Percentiles rank a stretch among this genome's conserved stretches.
These are phyloP conservation scores for Actinia tenebrosa DNA, from an alignment of 64 coral and sea anemone genomes.

Conservation along the genomic window DNA sequence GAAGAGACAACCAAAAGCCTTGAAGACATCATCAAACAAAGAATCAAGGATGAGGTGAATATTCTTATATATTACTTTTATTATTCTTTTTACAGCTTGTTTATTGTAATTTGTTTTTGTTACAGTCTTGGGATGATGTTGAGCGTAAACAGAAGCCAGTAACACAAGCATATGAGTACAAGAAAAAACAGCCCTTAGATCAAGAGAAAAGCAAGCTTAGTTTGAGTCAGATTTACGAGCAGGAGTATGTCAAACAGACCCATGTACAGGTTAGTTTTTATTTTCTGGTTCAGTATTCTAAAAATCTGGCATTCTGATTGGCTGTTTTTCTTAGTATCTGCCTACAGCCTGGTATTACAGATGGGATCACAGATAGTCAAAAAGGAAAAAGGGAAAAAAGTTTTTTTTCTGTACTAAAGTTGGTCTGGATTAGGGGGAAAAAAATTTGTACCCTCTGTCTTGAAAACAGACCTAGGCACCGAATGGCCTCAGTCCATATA, in stretches of 20 bases:
- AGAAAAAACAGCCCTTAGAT: conserved; percentile 79
- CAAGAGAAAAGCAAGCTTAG: conserved; percentile 99
- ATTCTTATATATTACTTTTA: not conserved
- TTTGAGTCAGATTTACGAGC: conserved; percentile 95
- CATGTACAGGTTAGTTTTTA: conserved; percentile 23
- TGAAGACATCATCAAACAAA: conserved; percentile 83
- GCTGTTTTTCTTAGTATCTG: not conserved
- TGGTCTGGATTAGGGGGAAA: too few relatives aligned
- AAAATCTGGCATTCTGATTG: not conserved
- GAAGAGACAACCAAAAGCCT: conserved; percentile 85
- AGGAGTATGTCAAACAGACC: conserved; percentile 91
- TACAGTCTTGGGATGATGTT: conserved; percentile 98
- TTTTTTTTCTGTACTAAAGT: too few relatives aligned
- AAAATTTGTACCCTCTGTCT: too few relatives aligned
- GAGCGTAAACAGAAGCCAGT: conserved; percentile 89
- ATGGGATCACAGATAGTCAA: too few relatives aligned
- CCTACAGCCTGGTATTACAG: too few relatives aligned
- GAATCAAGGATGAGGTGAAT: conserved; percentile 83
- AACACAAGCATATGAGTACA: conserved; percentile 88
- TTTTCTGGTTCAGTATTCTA: not conserved
- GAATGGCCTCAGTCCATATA: too few relatives aligned
- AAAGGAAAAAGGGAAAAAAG: too few relatives aligned
- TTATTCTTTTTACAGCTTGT: not conserved
- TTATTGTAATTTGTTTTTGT: not conserved
- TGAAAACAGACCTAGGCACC: too few relatives aligned